These are phyloP conservation scores for Melieria crassipennis DNA, from an alignment of 2,888 invertebrate species.

Conservation along the genomic window DNA sequence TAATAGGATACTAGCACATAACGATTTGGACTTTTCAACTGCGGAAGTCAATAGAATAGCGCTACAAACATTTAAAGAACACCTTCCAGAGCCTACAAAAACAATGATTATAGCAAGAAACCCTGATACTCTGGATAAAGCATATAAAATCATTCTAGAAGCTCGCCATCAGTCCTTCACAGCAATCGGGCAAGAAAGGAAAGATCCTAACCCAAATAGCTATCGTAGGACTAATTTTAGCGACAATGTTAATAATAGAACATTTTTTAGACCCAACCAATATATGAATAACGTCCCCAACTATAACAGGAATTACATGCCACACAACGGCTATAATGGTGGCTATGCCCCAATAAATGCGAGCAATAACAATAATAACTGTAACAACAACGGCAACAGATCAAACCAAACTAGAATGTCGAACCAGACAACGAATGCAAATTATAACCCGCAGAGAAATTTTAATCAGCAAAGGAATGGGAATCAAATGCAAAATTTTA, in stretches of 20 bases:
- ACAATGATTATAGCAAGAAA: background rate
- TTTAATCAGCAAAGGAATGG: too few species aligned
- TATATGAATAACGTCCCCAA: background rate
- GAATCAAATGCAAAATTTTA: too few species aligned
- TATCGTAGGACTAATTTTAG: slow-evolving; percentile 1
- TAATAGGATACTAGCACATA: too few species aligned
- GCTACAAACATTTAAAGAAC: background rate
- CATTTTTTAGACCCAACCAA: slow-evolving; percentile 1
- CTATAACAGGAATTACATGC: background rate
- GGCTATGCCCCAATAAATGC: background rate
- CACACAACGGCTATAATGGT: background rate
- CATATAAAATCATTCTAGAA: slow-evolving; percentile 8
- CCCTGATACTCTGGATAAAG: background rate
- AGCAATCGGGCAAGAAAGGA: slow-evolving; percentile 2
- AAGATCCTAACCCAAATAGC: slow-evolving; percentile 5
- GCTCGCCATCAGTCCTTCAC: slow-evolving; percentile 2
- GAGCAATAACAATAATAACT: slow-evolving; percentile 5
- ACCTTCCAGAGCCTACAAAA: background rate
- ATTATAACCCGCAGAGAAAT: too few species aligned
- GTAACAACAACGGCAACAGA: too few species aligned
- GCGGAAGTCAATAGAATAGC: background rate
- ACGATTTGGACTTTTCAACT: too few species aligned
- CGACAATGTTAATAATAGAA: slow-evolving; percentile 2
- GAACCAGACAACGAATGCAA: too few species aligned
- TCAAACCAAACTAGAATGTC: too few species aligned